Percentiles rank a stretch among this genome's conserved stretches.
Conservation (phyloP, 1,140 invertebrate species). For the Psilanteris sp. region DNA sequence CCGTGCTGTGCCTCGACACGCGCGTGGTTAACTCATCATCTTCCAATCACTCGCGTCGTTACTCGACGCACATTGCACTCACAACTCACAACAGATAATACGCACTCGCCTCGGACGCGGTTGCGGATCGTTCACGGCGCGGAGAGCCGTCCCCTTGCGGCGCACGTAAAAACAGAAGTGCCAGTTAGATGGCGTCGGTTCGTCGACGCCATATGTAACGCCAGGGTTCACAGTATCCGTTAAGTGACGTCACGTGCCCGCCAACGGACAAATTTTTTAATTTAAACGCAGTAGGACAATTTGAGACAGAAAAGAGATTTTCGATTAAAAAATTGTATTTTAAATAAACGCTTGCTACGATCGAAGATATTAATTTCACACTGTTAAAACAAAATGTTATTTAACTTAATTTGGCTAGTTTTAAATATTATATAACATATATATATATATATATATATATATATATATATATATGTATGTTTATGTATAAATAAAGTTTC, state of each 20-base stretch:
- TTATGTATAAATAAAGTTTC: too few relatives aligned
- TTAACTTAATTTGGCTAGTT: too few relatives aligned
- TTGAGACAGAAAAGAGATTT: too few relatives aligned
- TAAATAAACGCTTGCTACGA: too few relatives aligned
- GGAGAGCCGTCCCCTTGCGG: conserved; percentile 56
- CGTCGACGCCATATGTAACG: conserved; percentile 74
- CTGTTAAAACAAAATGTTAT: too few relatives aligned
- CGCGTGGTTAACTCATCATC: conserved; percentile 45
- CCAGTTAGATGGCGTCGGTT: conserved; percentile 80
- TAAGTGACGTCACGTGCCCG: conserved; percentile 57
- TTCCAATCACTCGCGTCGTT: conserved; percentile 5
- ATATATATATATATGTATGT: too few relatives aligned
- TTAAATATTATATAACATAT: too few relatives aligned
- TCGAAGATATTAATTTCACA: too few relatives aligned
- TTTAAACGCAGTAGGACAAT: background rate
- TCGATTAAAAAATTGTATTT: too few relatives aligned
- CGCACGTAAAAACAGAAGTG: conserved; percentile 73
- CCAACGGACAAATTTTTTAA: background rate
- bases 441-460: too few relatives aligned
- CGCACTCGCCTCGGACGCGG: conserved; percentile 44
- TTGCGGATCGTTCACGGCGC: conserved; percentile 43
- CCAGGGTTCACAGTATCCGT: conserved; percentile 53
- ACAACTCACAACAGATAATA: conserved; percentile 39
- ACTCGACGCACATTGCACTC: conserved; percentile 17
- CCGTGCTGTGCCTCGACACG: conserved; percentile 15